phyloP scores from a whole-genome alignment of 1,140 invertebrate genomes.

The Drepana arcuata region DNA sequence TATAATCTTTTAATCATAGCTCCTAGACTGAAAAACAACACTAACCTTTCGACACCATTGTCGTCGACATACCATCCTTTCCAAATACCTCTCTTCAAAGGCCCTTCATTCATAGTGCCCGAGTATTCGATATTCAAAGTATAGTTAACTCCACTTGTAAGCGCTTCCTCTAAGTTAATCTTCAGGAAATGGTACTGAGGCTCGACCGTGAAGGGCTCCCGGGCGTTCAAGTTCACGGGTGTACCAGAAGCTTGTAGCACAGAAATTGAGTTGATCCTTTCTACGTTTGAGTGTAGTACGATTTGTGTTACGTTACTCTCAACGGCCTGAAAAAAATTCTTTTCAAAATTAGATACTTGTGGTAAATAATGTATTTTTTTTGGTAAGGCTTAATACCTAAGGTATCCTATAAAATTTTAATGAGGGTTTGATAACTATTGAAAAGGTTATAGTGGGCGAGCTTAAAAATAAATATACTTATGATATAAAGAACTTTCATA shows the following conservation, averaged over 20 bases:
- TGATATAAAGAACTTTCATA: no score
- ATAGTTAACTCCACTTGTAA: constrained; percentile 32
- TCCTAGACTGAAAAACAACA: no score
- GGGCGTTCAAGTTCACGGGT: constrained; percentile 15
- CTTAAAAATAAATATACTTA: no score
- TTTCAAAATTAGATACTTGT: no score
- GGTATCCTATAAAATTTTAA: no score
- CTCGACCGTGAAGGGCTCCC: constrained; percentile 22
- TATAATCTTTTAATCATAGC: no score
- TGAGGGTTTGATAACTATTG: no score
- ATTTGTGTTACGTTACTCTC: constrained; percentile 42
- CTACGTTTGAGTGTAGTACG: constrained; percentile 48
- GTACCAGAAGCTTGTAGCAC: constrained; percentile 13
- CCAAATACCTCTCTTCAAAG: constrained; percentile 61
- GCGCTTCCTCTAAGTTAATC: constrained; percentile 28
- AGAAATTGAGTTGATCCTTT: constrained; percentile 28
- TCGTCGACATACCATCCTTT: constrained; percentile 48
- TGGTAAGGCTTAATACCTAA: no score
- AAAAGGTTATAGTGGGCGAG: no score
- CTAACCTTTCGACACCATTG: constrained; percentile 40
- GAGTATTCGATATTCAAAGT: constrained; percentile 39
- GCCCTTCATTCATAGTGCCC: constrained; percentile 54
- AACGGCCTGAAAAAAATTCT: constrained; percentile 35
- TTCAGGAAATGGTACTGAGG: constrained; percentile 46
- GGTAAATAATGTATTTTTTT: no score